Conservation (phyloP, 1,140 invertebrate genomes). For the Apis dorsata region DNA sequence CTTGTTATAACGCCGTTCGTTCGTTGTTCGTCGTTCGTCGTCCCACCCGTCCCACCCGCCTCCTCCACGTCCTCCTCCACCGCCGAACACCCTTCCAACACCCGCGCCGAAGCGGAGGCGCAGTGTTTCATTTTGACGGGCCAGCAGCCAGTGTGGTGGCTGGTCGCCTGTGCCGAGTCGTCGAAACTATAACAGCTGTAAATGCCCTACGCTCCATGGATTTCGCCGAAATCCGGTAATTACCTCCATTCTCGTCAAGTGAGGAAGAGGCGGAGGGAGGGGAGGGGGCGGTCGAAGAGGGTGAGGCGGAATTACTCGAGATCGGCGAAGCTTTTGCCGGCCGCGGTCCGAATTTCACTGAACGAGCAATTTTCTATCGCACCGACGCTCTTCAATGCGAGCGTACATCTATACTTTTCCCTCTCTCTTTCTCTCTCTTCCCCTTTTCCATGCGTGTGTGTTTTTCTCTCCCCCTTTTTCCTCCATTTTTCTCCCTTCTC, state of each 20-base stretch:
- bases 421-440: not conserved
- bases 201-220: constrained; percentile 66
- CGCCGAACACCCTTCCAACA: not conserved
- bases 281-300: not conserved
- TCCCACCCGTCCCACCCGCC: constrained; percentile 23
- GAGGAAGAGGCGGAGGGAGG: constrained; percentile 10
- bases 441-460: no score
- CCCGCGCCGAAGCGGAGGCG: not conserved
- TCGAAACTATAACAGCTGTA: constrained; percentile 68
- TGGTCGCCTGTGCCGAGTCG: constrained; percentile 56
- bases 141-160: constrained; percentile 15
- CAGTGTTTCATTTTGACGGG: constrained; percentile 63
- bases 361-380: constrained; percentile 53
- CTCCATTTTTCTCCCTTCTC: not conserved
- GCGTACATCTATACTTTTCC: constrained; percentile 5
- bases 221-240: constrained; percentile 66
- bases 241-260: constrained; percentile 63
- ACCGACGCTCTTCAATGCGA: not conserved
- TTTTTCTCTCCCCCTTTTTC: not conserved
- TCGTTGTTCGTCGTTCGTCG: constrained; percentile 69
- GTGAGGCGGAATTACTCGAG: constrained; percentile 53
- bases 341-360: constrained; percentile 40
- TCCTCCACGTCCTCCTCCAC: not conserved
- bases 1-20: constrained; percentile 76
- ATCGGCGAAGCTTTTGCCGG: constrained; percentile 58